These are phyloP conservation scores for Larimichthys polyactis DNA, from an alignment of 2,113 vertebrate genomes.

Conservation along the genomic window DNA sequence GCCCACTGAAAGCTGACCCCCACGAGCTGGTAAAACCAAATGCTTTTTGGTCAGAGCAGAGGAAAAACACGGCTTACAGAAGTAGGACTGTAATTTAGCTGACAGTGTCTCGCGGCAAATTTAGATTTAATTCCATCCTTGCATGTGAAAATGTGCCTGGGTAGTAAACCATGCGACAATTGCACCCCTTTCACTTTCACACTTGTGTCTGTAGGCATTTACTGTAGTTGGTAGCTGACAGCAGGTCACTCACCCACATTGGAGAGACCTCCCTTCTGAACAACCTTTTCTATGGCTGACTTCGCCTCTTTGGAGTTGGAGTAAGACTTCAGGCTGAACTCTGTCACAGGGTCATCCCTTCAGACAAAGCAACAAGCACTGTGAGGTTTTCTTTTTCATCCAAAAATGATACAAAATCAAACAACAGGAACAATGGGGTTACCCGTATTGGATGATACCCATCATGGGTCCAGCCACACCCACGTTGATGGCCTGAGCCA, in stretches of 20 bases:
- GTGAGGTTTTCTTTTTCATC: neutral
- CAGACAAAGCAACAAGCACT: conserved; percentile 12
- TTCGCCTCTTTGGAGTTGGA: conserved; percentile 89
- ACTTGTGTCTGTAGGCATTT: conserved; percentile 54
- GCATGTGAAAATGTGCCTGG: conserved; percentile 71
- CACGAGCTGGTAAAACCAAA: conserved; percentile 57
- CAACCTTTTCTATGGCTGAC: conserved; percentile 90
- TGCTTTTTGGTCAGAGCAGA: conserved; percentile 54
- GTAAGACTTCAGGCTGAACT: conserved; percentile 90
- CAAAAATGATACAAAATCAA: neutral
- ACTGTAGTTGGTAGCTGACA: conserved; percentile 9
- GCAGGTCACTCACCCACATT: conserved; percentile 90
- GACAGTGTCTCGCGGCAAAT: conserved; percentile 72
- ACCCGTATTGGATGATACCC: conserved; percentile 97
- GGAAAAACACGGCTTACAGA: conserved; percentile 63
- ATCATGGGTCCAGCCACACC: conserved; percentile 91
- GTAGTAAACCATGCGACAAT: conserved; percentile 68
- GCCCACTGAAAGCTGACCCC: conserved; percentile 55
- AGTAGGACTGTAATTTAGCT: conserved; percentile 80
- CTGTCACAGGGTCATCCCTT: conserved; percentile 92
- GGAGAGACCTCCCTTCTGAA: conserved; percentile 93
- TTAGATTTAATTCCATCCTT: conserved; percentile 82
- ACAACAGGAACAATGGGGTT: conserved; percentile 16
- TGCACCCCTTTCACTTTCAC: conserved; percentile 70
- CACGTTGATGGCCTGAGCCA: conserved; percentile 90